phyloP scores from a whole-genome alignment of 2,113 vertebrate genomes.

The Menura novaehollandiae region DNA sequence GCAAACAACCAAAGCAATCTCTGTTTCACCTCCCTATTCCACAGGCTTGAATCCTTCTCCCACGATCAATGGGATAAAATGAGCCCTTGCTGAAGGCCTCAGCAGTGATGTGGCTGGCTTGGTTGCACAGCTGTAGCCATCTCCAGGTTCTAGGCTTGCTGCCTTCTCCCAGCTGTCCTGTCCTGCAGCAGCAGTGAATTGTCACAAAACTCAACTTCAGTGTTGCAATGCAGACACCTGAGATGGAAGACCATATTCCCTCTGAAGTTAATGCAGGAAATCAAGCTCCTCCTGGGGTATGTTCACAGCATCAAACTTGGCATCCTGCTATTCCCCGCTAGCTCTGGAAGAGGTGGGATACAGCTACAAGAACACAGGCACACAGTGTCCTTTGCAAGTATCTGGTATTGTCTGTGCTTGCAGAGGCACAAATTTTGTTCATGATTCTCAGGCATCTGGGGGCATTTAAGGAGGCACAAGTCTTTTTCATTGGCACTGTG shows the following conservation, averaged over 20 bases:
- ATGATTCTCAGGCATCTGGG: neutral
- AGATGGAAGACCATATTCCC: neutral
- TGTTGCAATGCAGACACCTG: neutral
- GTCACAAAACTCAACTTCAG: neutral
- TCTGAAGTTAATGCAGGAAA: neutral
- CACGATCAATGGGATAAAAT: neutral
- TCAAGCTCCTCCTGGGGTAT: neutral
- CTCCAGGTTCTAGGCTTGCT: neutral
- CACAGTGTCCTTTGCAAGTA: accelerated
- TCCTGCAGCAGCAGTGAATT: neutral
- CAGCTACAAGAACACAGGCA: neutral
- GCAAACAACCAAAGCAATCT: neutral
- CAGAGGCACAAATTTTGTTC: neutral
- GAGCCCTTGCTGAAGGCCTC: neutral
- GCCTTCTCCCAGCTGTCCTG: neutral
- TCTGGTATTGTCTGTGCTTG: neutral
- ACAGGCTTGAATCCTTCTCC: neutral
- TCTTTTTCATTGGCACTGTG: neutral
- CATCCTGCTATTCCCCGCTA: neutral
- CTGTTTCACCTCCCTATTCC: neutral
- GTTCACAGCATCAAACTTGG: neutral
- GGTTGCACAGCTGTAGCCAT: neutral
- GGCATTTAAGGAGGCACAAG: neutral
- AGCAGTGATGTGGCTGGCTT: neutral
- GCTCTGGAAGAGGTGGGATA: neutral